Conservation (phyloP, 2,113 vertebrate species). For the Diphyllodes magnificus region DNA sequence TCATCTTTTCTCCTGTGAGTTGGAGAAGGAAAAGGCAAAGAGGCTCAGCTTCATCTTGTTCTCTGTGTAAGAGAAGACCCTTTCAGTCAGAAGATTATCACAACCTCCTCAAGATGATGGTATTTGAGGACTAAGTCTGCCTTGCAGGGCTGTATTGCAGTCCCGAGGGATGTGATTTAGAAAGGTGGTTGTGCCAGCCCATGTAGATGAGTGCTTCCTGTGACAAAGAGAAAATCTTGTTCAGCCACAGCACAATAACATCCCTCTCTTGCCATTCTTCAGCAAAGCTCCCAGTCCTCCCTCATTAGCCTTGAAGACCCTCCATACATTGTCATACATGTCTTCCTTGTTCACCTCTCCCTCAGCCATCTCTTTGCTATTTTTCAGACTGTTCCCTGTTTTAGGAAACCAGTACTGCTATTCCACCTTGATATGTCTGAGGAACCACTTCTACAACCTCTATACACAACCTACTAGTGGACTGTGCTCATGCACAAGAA, state of each 20-base stretch:
- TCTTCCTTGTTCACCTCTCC: neutral
- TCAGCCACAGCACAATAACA: neutral
- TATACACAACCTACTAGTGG: neutral
- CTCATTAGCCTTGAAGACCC: neutral
- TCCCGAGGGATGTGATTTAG: neutral
- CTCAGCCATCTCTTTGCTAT: neutral
- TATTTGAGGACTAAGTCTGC: neutral
- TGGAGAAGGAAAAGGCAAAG: neutral
- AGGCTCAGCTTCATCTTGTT: neutral
- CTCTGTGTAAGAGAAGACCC: neutral
- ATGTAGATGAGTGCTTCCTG: rapidly evolving
- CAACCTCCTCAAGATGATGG: neutral
- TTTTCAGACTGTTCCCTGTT: neutral
- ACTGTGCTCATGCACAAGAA: neutral
- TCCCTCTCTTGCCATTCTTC: neutral
- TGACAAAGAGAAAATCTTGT: neutral
- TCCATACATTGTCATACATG: neutral
- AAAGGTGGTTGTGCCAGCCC: neutral
- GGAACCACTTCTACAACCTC: neutral
- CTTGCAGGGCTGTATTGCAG: neutral
- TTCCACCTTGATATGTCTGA: neutral
- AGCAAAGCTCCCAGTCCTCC: neutral
- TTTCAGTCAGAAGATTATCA: neutral
- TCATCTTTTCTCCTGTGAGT: neutral
- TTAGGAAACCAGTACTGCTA: neutral